These are phyloP conservation scores for Mellivora capensis DNA, from an alignment of 2,113 vertebrate genomes.

Conservation along the genomic window DNA sequence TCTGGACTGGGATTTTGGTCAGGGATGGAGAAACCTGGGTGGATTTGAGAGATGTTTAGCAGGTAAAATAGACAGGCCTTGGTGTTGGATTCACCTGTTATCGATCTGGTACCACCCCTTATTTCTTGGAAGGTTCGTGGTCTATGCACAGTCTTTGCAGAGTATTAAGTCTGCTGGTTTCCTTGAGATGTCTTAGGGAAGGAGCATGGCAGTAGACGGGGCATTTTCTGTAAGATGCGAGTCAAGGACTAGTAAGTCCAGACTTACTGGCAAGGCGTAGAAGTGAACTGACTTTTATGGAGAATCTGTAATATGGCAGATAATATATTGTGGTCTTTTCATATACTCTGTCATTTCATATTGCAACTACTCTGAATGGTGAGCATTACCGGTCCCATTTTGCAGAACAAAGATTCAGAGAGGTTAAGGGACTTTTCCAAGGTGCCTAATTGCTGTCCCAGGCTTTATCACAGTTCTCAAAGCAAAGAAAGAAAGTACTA, in stretches of 20 bases:
- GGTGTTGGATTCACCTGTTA: not conserved
- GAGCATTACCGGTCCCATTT: not conserved
- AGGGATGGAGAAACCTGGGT: not conserved
- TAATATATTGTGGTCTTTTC: not conserved
- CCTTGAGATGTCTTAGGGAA: not conserved
- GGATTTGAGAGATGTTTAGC: not conserved
- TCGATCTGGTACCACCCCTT: not conserved
- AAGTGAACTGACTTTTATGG: not conserved
- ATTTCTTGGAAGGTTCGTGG: not conserved
- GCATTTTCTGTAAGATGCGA: not conserved
- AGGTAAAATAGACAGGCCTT: not conserved
- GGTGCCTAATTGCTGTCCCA: not conserved
- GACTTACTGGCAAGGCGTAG: not conserved
- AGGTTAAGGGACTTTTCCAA: not conserved
- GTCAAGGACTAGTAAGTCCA: not conserved
- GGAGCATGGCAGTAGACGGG: not conserved
- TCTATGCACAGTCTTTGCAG: not conserved
- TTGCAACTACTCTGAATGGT: not conserved
- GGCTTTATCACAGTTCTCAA: not conserved
- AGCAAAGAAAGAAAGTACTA: not conserved
- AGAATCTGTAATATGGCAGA: not conserved
- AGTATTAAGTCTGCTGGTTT: not conserved
- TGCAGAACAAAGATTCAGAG: not conserved
- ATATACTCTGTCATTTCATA: not conserved
- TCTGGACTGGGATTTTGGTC: not conserved